A percentile compares a stretch with the other conserved stretches of the same genome.
These are phyloP conservation scores for Parnassius glacialis DNA, from an alignment of 2,888 invertebrate species.

Conservation along the genomic window DNA sequence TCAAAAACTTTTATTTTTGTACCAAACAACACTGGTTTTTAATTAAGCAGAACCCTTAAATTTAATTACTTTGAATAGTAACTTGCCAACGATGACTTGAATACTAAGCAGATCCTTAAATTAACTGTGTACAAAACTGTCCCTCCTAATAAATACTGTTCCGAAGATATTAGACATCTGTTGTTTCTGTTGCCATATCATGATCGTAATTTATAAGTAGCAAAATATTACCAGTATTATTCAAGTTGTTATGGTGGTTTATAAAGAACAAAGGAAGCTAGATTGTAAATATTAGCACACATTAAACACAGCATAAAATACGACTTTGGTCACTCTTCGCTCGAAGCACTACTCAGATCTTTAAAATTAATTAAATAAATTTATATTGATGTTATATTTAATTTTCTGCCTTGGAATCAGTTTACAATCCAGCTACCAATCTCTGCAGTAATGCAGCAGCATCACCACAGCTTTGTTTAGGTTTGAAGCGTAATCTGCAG, in stretches of 20 bases:
- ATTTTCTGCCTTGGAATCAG: too few relatives aligned
- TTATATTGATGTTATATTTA: too few relatives aligned
- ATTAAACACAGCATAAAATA: constrained; percentile 1
- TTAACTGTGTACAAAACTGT: background rate
- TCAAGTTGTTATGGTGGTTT: constrained; percentile 9
- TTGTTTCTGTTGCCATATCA: constrained; percentile 15
- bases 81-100: background rate
- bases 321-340: too few relatives aligned
- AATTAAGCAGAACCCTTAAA: too few relatives aligned
- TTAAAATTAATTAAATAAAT: too few relatives aligned
- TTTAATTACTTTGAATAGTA: background rate
- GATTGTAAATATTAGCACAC: background rate
- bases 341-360: too few relatives aligned
- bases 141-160: constrained; percentile 10
- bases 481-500: too few relatives aligned
- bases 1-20: too few relatives aligned
- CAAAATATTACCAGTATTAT: constrained; percentile 16
- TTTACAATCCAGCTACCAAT: too few relatives aligned
- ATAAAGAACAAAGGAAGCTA: constrained; percentile 3
- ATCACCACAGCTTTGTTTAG: too few relatives aligned
- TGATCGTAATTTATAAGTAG: constrained; percentile 16
- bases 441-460: too few relatives aligned
- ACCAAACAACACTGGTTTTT: too few relatives aligned
- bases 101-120: background rate
- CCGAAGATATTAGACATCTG: constrained; percentile 15